Evolutionary conservation across 2,888 invertebrate genomes (phyloP).

Genomic region (Salpingus planirostris): DNA sequence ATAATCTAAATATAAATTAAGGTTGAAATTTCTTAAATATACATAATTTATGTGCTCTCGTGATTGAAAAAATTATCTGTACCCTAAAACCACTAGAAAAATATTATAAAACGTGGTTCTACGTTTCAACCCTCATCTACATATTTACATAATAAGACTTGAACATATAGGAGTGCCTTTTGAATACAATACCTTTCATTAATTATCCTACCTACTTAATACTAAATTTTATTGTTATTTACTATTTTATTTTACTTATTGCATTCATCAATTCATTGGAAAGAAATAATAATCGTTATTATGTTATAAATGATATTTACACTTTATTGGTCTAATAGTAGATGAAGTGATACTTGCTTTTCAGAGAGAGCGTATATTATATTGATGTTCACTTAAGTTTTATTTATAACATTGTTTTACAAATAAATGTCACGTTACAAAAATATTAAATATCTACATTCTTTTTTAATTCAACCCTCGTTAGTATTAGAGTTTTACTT

Average conservation of each 20-base stretch:
- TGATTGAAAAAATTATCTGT: too few relatives aligned
- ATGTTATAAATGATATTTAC: constrained; percentile 26
- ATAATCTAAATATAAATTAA: too few relatives aligned
- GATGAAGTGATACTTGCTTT: constrained; percentile 21
- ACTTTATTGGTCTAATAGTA: too few relatives aligned
- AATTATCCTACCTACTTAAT: constrained; percentile 7
- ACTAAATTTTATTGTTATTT: constrained; percentile 10
- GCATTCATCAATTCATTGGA: constrained; percentile 21
- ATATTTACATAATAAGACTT: constrained; percentile 30
- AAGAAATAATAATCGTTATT: too few relatives aligned
- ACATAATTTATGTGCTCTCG: too few relatives aligned
- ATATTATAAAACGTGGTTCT: too few relatives aligned
- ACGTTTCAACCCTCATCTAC: constrained; percentile 16
- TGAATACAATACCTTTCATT: constrained; percentile 30
- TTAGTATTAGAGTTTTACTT: too few relatives aligned
- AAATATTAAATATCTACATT: too few relatives aligned
- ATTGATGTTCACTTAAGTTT: constrained; percentile 21
- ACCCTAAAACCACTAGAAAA: too few relatives aligned
- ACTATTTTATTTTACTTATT: constrained; percentile 25
- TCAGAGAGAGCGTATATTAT: constrained; percentile 10
- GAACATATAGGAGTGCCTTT: constrained; percentile 40
- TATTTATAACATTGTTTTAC: constrained; percentile 36
- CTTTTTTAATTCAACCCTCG: too few relatives aligned
- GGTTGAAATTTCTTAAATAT: too few relatives aligned
- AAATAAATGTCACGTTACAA: constrained; percentile 34